Conservation (phyloP, 2,888 invertebrate genomes). For the Dolichomitus sp. region DNA sequence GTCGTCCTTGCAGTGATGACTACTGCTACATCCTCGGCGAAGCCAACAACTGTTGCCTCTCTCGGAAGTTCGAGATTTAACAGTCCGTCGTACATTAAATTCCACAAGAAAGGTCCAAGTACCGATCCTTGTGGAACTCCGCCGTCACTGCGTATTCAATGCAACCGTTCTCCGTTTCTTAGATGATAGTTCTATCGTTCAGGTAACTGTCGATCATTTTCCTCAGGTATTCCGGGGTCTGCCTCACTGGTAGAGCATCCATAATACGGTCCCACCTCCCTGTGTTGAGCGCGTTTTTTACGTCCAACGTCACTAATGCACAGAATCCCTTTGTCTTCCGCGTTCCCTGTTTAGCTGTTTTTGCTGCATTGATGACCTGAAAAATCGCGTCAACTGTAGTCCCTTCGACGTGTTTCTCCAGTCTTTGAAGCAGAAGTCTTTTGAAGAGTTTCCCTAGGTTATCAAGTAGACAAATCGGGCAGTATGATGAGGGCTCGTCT, state of each 20-base stretch:
- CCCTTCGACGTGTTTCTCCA: conserved; percentile 29
- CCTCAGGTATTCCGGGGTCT: conserved; percentile 28
- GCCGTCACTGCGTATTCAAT: conserved; percentile 23
- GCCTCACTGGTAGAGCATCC: not conserved
- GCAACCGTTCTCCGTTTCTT: not conserved
- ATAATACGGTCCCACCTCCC: conserved; percentile 27
- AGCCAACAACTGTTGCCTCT: conserved; percentile 25
- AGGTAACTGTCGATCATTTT: conserved; percentile 47
- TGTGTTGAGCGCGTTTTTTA: conserved; percentile 26
- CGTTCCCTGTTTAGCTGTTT: conserved; percentile 28
- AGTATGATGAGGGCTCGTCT: conserved; percentile 50
- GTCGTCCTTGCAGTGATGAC: conserved; percentile 22
- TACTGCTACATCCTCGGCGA: conserved; percentile 26
- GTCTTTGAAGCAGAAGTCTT: conserved; percentile 28
- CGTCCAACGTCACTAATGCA: conserved; percentile 35
- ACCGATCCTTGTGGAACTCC: conserved; percentile 34
- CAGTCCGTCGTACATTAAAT: conserved; percentile 48
- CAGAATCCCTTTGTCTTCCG: conserved; percentile 33
- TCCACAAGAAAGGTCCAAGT: too few species aligned
- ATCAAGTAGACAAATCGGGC: conserved; percentile 56
- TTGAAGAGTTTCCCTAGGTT: conserved; percentile 46
- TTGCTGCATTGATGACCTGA: not conserved
- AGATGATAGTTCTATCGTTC: not conserved
- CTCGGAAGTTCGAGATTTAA: conserved; percentile 21
- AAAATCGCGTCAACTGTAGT: conserved; percentile 48